These are phyloP conservation scores for Pungitius pungitius DNA, from an alignment of 2,113 vertebrate species.

Conservation along the genomic window DNA sequence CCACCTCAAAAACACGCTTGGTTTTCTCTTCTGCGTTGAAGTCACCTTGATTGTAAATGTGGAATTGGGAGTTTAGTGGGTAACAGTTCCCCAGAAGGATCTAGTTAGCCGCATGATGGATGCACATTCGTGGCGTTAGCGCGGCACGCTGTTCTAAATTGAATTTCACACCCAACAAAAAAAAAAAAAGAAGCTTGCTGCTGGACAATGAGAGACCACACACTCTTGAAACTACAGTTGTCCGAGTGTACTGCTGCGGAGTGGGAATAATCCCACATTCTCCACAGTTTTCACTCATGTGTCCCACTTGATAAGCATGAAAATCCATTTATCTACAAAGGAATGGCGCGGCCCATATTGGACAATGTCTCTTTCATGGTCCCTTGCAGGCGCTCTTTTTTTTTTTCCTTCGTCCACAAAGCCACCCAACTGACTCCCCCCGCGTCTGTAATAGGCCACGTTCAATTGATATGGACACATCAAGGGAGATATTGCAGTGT, in stretches of 20 bases:
- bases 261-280: conserved; percentile 76
- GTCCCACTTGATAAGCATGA: conserved; percentile 74
- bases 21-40: background rate
- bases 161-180: conserved; percentile 19
- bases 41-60: background rate
- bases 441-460: conserved; percentile 64
- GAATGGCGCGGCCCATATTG: conserved; percentile 58
- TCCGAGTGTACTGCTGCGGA: conserved; percentile 39
- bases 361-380: conserved; percentile 80
- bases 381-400: conserved; percentile 54
- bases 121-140: conserved; percentile 22
- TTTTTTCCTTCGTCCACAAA: conserved; percentile 63
- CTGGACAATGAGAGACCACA: conserved; percentile 70
- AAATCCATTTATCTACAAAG: conserved; percentile 81
- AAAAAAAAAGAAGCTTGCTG: conserved; percentile 15
- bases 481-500: conserved; percentile 65
- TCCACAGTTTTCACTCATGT: conserved; percentile 79
- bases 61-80: background rate
- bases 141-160: conserved; percentile 23
- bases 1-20: background rate
- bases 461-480: conserved; percentile 75
- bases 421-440: conserved; percentile 71
- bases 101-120: background rate
- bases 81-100: conserved; percentile 1
- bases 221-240: conserved; percentile 66